Percentiles rank a stretch among this genome's conserved stretches.
phyloP scores from a whole-genome alignment of 1,140 invertebrate genomes.

The Pseudomyrmex sp. region DNA sequence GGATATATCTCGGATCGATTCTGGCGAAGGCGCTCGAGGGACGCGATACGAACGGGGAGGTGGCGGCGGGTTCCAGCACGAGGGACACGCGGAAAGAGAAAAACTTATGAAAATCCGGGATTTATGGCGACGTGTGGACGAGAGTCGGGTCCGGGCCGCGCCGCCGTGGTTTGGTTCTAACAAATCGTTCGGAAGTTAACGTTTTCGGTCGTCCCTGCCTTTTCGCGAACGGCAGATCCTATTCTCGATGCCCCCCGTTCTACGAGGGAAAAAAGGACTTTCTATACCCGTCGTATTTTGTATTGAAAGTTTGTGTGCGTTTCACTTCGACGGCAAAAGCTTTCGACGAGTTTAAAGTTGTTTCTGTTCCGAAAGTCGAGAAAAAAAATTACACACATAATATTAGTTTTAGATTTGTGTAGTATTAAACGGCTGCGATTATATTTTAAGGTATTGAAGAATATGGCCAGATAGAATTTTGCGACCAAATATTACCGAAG shows the following conservation, averaged over 20 bases:
- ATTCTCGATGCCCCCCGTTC: constrained; percentile 15
- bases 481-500: not conserved
- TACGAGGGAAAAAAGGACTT: constrained; percentile 25
- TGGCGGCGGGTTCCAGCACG: not conserved
- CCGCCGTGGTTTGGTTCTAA: constrained; percentile 68
- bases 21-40: constrained; percentile 32
- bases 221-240: constrained; percentile 45
- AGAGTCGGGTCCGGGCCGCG: constrained; percentile 44
- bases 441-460: not conserved
- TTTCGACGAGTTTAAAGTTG: constrained; percentile 15
- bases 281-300: constrained; percentile 25
- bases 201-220: constrained; percentile 69
- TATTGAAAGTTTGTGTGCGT: constrained; percentile 34
- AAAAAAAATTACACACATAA: not conserved
- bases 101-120: constrained; percentile 79
- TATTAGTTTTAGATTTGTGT: no score
- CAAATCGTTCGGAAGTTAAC: constrained; percentile 79
- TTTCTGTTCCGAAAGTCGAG: constrained; percentile 12
- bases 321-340: constrained; percentile 16
- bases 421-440: no score
- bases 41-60: constrained; percentile 37
- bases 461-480: not conserved
- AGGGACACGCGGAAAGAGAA: constrained; percentile 30
- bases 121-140: constrained; percentile 70
- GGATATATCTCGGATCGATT: constrained; percentile 57